Percentiles rank a stretch among this genome's conserved stretches.
These are phyloP conservation scores for Agrotis exclamationis DNA, from an alignment of 2,888 invertebrate genomes.

Conservation along the genomic window DNA sequence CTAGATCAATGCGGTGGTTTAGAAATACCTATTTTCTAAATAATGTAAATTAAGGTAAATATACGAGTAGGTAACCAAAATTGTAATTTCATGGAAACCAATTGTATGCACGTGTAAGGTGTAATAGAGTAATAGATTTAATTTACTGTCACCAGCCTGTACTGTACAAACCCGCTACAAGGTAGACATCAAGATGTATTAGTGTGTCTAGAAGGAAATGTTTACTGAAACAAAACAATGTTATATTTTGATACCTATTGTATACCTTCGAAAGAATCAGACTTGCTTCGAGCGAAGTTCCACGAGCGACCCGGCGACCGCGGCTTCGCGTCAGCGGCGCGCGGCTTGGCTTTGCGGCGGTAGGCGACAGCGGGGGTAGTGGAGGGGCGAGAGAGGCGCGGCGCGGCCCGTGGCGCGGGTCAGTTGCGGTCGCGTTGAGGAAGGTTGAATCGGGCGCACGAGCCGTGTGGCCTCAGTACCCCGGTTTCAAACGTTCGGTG, in stretches of 20 bases:
- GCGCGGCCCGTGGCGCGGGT: constrained; percentile 84
- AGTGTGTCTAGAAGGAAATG: not conserved
- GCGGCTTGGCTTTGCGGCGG: constrained; percentile 24
- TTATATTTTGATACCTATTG: not conserved
- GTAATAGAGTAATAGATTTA: too few relatives aligned
- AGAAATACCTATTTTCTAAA: not conserved
- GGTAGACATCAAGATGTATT: not conserved
- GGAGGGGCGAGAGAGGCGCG: constrained; percentile 56
- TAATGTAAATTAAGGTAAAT: not conserved
- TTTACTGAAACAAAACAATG: constrained; percentile 29
- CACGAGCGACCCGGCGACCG: constrained; percentile 49
- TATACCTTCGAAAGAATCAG: constrained; percentile 48
- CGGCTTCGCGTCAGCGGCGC: too few relatives aligned
- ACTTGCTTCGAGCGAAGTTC: constrained; percentile 42
- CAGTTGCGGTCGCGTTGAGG: constrained; percentile 91
- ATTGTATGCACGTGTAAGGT: too few relatives aligned
- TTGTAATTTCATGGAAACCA: not conserved
- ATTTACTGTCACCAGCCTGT: not conserved
- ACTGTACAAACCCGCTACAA: not conserved
- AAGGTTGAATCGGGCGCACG: constrained; percentile 91
- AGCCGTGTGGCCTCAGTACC: constrained; percentile 85
- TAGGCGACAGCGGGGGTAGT: constrained; percentile 45
- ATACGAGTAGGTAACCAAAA: not conserved
- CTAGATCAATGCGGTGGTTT: too few relatives aligned
- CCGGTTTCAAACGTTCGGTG: constrained; percentile 89